A percentile compares a stretch with the other conserved stretches of the same genome.
Conservation (phyloP, 2,888 invertebrate genomes). For the Linnaemya vulpina region DNA sequence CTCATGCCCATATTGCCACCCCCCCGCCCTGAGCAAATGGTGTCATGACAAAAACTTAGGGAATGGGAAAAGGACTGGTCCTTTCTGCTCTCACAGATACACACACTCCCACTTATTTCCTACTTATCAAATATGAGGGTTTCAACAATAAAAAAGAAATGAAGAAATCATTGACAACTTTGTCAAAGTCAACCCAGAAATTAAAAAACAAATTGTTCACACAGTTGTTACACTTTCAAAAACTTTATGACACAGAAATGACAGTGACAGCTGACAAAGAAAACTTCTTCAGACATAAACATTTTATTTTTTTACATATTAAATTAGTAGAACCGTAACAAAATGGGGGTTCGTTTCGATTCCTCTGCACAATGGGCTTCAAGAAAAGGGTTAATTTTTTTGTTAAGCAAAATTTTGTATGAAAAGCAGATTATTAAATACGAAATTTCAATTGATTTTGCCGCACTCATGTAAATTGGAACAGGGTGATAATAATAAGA, state of each 20-base stretch:
- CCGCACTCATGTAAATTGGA: background rate
- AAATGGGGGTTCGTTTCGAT: conserved; percentile 36
- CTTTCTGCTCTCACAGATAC: too few species aligned
- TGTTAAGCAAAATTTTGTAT: background rate
- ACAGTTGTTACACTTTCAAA: conserved; percentile 50
- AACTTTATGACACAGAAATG: conserved; percentile 56
- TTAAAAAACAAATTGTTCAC: conserved; percentile 37
- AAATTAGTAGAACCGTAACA: conserved; percentile 35
- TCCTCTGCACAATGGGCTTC: background rate
- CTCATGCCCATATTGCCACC: too few species aligned
- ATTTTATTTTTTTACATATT: conserved; percentile 17
- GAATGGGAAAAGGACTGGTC: too few species aligned
- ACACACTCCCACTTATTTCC: background rate
- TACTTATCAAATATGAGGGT: conserved; percentile 11
- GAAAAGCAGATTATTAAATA: conserved; percentile 36
- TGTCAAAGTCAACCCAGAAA: conserved; percentile 33
- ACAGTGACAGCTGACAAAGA: conserved; percentile 62
- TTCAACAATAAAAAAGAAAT: background rate
- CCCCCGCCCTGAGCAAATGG: too few species aligned
- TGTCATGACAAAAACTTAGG: too few species aligned
- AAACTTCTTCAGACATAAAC: conserved; percentile 37
- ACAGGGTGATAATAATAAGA: conserved; percentile 48
- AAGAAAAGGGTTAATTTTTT: conserved; percentile 50
- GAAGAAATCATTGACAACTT: conserved; percentile 33
- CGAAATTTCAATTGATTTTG: conserved; percentile 57